Percentiles rank a stretch among this genome's conserved stretches.
Conservation (phyloP, 1,140 invertebrate species). For the Anthonomus grandis region DNA sequence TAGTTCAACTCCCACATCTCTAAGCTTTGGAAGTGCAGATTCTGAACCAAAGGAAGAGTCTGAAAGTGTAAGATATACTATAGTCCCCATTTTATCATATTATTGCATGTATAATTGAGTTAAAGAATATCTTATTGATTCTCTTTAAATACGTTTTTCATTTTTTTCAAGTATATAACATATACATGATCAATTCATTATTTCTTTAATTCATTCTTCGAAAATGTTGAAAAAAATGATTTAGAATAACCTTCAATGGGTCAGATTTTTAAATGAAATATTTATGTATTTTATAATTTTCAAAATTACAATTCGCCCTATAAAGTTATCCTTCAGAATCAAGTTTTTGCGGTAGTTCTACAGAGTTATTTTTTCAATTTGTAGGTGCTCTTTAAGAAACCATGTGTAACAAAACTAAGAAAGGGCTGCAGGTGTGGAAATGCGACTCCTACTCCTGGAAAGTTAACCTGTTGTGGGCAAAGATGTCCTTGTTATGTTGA, state of each 20-base stretch:
- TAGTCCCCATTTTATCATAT: no score
- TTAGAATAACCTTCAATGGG: no score
- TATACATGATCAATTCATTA: no score
- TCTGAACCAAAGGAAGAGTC: slow-evolving; percentile 19
- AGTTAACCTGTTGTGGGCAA: slow-evolving; percentile 88
- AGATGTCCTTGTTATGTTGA: slow-evolving; percentile 90
- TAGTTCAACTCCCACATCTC: slow-evolving; percentile 13
- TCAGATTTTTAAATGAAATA: neutral
- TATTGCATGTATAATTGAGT: no score
- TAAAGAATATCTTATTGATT: no score
- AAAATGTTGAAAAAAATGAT: no score
- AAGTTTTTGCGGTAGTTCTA: neutral
- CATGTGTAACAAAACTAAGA: slow-evolving; percentile 40
- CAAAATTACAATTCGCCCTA: neutral
- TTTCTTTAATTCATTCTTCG: no score
- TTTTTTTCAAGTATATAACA: no score
- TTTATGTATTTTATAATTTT: neutral
- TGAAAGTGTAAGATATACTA: slow-evolving; percentile 35
- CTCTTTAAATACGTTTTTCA: no score
- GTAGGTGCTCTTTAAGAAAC: slow-evolving; percentile 45
- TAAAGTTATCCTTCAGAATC: neutral
- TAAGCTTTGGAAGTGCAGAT: slow-evolving; percentile 23
- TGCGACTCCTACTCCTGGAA: slow-evolving; percentile 80
- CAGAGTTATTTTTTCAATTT: slow-evolving; percentile 16
- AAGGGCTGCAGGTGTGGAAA: slow-evolving; percentile 89